A percentile compares a stretch with the other conserved stretches of the same genome.
Conservation (phyloP, 92 coral and sea anemone species). For the Zoanthus gigantus region DNA sequence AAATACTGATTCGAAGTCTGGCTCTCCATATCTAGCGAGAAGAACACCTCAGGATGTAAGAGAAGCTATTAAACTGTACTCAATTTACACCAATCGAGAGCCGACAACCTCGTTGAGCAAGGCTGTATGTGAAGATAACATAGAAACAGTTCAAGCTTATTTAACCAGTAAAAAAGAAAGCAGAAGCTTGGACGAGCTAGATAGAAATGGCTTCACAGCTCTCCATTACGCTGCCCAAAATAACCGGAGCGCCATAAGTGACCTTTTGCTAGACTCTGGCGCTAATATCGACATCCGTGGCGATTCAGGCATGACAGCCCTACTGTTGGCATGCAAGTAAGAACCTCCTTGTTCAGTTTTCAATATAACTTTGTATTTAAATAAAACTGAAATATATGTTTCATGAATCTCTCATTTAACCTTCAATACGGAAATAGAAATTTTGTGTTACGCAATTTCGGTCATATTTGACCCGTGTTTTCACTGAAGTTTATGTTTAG, state of each 20-base stretch:
- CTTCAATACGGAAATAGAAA: not conserved
- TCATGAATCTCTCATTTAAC: not conserved
- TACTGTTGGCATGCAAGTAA: constrained; percentile 38
- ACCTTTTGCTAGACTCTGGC: constrained; percentile 24
- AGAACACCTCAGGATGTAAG: constrained; percentile 33
- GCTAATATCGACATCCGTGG: constrained; percentile 27
- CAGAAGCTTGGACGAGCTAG: not conserved
- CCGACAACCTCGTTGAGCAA: constrained; percentile 30
- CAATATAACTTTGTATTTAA: too few relatives aligned
- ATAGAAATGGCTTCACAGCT: constrained; percentile 32
- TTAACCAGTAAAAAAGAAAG: not conserved
- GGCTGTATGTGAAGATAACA: constrained; percentile 25
- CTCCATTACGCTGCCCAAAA: constrained; percentile 39
- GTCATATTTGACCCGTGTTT: too few relatives aligned
- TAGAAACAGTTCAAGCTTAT: constrained; percentile 19
- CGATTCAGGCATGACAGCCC: constrained; percentile 6
- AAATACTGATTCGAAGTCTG: not conserved
- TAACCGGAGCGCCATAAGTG: constrained; percentile 27
- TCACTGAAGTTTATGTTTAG: too few relatives aligned
- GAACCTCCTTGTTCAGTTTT: not conserved
- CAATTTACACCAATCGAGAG: constrained; percentile 25
- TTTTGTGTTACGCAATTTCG: not conserved
- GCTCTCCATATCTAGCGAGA: constrained; percentile 19
- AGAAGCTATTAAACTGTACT: constrained; percentile 40
- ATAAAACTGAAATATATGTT: not conserved